phyloP scores from a whole-genome alignment of 2,888 invertebrate genomes.

The Ectobius pallidus region DNA sequence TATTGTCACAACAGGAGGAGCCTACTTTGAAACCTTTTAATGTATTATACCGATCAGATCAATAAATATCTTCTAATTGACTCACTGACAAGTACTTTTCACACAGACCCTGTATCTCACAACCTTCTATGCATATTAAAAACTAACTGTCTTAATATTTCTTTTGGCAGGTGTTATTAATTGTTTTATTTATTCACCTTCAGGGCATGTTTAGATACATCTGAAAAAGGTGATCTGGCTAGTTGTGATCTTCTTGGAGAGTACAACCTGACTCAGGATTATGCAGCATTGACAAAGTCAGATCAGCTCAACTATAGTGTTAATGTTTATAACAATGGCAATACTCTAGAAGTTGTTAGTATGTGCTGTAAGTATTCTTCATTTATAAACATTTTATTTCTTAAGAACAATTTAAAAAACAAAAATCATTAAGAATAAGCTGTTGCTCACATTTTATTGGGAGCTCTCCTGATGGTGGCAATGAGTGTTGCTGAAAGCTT shows the following conservation, averaged over 20 bases:
- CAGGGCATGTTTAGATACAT: slow-evolving; percentile 85
- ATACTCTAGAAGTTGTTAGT: slow-evolving; percentile 89
- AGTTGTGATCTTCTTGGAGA: slow-evolving; percentile 79
- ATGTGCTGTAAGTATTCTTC: slow-evolving; percentile 88
- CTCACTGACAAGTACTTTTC: too few relatives aligned
- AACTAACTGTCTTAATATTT: too few relatives aligned
- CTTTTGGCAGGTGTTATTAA: too few relatives aligned
- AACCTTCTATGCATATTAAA: too few relatives aligned
- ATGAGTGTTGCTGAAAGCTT: too few relatives aligned
- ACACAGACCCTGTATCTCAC: too few relatives aligned
- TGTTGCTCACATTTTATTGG: too few relatives aligned
- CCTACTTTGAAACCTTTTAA: too few relatives aligned
- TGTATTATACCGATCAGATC: too few relatives aligned
- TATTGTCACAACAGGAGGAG: too few relatives aligned
- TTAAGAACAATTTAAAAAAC: slow-evolving; percentile 24
- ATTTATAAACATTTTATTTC: slow-evolving; percentile 14
- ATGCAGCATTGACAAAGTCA: slow-evolving; percentile 72
- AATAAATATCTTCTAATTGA: too few relatives aligned
- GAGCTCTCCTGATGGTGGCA: too few relatives aligned
- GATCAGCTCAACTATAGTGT: slow-evolving; percentile 88
- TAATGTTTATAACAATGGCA: slow-evolving; percentile 90
- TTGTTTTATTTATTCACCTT: slow-evolving; percentile 37
- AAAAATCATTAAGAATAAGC: slow-evolving; percentile 6
- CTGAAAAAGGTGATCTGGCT: slow-evolving; percentile 80
- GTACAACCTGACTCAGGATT: slow-evolving; percentile 80